Evolutionary conservation across 2,888 invertebrate species (phyloP).

Genomic region (Drosophila cracens): DNA sequence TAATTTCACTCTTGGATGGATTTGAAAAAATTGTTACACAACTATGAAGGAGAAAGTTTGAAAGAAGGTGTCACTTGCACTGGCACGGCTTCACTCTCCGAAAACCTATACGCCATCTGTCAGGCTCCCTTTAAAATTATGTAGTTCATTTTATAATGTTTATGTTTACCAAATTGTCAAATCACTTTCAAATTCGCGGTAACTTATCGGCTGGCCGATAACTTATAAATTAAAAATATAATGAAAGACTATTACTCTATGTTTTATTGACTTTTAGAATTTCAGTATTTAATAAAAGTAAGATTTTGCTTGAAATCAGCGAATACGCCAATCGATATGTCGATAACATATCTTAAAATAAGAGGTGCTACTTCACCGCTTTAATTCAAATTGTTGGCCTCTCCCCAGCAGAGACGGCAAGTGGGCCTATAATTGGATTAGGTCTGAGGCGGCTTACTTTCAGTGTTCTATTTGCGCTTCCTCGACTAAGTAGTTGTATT

Average conservation of each 20-base stretch:
- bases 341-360: constrained; percentile 7
- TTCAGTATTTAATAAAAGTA: background rate
- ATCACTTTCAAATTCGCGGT: background rate
- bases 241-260: background rate
- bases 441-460: constrained; percentile 17
- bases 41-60: background rate
- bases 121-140: background rate
- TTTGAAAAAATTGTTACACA: background rate
- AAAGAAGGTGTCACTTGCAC: background rate
- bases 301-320: background rate
- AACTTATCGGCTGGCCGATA: background rate
- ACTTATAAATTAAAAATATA: background rate
- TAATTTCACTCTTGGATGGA: background rate
- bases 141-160: background rate
- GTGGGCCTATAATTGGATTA: constrained; percentile 58
- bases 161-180: background rate
- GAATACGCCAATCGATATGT: background rate
- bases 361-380: background rate
- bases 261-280: background rate
- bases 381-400: constrained; percentile 30
- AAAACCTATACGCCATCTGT: background rate
- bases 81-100: background rate
- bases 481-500: constrained; percentile 47
- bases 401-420: background rate
- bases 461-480: constrained; percentile 3